Percentiles rank a stretch among this genome's conserved stretches.
These are phyloP conservation scores for Drosophila sp. DNA, from an alignment of 1,140 invertebrate species.

Conservation along the genomic window DNA sequence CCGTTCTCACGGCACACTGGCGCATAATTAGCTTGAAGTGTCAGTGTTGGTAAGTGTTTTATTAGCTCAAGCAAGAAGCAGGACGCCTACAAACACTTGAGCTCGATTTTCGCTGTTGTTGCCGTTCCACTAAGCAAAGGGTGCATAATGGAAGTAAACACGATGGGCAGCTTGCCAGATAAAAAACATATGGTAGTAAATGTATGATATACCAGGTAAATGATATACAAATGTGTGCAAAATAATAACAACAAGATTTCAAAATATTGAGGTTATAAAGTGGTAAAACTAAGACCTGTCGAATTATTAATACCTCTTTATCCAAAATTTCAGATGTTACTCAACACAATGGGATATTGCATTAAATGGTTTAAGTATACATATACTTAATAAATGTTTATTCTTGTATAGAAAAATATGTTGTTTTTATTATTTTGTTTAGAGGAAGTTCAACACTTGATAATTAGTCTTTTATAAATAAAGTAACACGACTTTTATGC, in stretches of 20 bases:
- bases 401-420: not conserved
- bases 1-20: conserved; percentile 18
- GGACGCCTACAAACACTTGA: conserved; percentile 65
- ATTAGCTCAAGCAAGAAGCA: conserved; percentile 70
- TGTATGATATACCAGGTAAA: too few species aligned
- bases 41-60: conserved; percentile 78
- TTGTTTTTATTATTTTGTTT: not conserved
- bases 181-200: not conserved
- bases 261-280: too few species aligned
- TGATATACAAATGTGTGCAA: too few species aligned
- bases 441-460: not conserved
- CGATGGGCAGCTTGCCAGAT: conserved; percentile 7
- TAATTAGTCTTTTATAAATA: not conserved
- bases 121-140: conserved; percentile 12
- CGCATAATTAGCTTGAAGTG: conserved; percentile 65
- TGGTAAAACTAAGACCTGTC: too few species aligned
- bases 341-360: too few species aligned
- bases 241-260: too few species aligned
- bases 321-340: too few species aligned
- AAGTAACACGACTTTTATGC: conserved; percentile 27
- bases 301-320: too few species aligned
- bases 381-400: too few species aligned
- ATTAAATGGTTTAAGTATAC: too few species aligned
- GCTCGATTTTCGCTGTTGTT: conserved; percentile 41
- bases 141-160: conserved; percentile 20